Conservation (phyloP, 1,140 invertebrate species). For the Scylla paramamosain region DNA sequence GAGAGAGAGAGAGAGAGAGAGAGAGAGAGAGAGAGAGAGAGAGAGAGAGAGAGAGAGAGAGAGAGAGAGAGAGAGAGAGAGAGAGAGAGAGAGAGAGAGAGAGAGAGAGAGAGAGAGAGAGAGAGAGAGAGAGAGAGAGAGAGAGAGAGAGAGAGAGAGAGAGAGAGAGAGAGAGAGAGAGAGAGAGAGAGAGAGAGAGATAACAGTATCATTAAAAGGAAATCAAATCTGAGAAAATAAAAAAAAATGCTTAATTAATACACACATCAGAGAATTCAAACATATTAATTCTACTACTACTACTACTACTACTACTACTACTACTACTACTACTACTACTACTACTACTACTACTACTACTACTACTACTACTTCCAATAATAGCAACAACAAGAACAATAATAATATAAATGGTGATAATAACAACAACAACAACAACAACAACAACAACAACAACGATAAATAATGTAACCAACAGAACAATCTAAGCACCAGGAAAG, state of each 20-base stretch:
- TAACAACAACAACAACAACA: background rate
- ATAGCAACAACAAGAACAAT: background rate
- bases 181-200: slow-evolving; percentile 7
- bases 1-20: background rate
- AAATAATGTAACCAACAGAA: too few relatives aligned
- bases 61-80: slow-evolving; percentile 33
- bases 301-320: background rate
- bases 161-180: slow-evolving; percentile 33
- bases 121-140: slow-evolving; percentile 33
- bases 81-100: slow-evolving; percentile 33
- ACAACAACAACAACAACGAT: background rate
- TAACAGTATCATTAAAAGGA: too few relatives aligned
- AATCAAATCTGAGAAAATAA: too few relatives aligned
- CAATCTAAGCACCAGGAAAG: too few relatives aligned
- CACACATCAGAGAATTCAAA: too few relatives aligned
- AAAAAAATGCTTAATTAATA: too few relatives aligned
- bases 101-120: slow-evolving; percentile 33
- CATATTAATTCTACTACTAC: background rate
- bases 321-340: too few relatives aligned
- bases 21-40: slow-evolving; percentile 33
- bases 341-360: too few relatives aligned
- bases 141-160: slow-evolving; percentile 33
- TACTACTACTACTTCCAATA: background rate
- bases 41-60: slow-evolving; percentile 33
- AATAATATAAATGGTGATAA: too few relatives aligned